Evolutionary conservation across 2,113 vertebrate species (phyloP).

Genomic region (Mastomys natalensis): DNA sequence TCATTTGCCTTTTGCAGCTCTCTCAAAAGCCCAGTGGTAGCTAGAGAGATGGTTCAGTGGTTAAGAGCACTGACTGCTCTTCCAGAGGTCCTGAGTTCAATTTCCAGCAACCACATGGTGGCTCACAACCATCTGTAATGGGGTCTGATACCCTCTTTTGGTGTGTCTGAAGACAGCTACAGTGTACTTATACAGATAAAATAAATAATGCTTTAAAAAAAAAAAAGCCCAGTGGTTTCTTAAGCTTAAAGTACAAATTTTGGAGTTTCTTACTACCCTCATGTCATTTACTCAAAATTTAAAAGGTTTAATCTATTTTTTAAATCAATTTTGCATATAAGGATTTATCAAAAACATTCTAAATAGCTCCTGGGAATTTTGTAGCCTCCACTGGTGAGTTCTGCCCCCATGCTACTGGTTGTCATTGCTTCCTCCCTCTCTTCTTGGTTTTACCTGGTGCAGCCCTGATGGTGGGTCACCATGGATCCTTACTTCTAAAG

Average conservation of each 20-base stretch:
- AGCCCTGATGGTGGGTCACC: not conserved
- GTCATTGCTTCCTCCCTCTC: not conserved
- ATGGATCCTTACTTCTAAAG: not conserved
- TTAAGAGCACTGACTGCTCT: no score
- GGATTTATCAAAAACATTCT: not conserved
- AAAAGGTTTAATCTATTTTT: slow-evolving; percentile 22
- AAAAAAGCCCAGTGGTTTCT: not conserved
- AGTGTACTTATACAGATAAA: no score
- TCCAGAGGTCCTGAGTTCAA: no score
- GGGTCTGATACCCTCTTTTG: no score
- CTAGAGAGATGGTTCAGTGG: no score
- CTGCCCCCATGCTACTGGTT: not conserved
- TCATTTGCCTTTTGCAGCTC: not conserved
- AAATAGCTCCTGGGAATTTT: not conserved
- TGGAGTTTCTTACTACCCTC: not conserved
- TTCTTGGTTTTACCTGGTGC: not conserved
- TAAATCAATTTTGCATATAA: not conserved
- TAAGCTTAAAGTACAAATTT: not conserved
- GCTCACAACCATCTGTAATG: no score
- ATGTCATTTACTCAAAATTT: not conserved
- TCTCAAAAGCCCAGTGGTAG: not conserved
- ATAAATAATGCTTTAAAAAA: no score
- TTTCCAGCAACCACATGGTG: no score
- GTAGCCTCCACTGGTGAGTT: not conserved
- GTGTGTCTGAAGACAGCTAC: no score